phyloP scores from a whole-genome alignment of 2,797 vertebrate genomes.

The Syndactyla subalaris region DNA sequence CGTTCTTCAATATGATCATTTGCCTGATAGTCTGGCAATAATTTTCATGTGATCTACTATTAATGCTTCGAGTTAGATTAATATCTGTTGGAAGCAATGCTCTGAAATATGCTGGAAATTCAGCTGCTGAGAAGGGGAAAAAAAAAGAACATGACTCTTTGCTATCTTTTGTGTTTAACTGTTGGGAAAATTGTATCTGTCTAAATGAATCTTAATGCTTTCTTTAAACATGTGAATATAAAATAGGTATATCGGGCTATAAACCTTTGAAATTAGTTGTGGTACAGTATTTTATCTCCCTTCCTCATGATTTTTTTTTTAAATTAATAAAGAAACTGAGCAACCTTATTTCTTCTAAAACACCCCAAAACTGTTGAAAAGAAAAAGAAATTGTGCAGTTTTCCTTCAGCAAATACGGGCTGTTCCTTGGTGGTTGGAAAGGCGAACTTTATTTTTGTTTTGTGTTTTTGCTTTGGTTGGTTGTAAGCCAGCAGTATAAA shows the following conservation, averaged over 20 bases:
- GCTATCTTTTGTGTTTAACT: neutral
- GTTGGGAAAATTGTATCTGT: neutral
- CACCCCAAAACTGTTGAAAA: neutral
- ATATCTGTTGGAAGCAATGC: neutral
- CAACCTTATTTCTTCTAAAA: neutral
- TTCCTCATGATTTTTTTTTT: neutral
- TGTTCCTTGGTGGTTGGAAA: neutral
- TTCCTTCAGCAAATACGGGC: neutral
- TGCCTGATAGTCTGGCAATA: neutral
- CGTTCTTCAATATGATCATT: neutral
- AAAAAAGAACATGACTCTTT: neutral
- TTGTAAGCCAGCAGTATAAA: constrained; percentile 18
- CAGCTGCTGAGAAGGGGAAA: neutral
- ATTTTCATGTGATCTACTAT: neutral
- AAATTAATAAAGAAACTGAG: neutral
- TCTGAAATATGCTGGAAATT: neutral
- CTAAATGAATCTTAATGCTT: neutral
- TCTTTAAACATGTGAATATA: neutral
- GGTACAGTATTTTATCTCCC: neutral
- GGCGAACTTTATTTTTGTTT: neutral
- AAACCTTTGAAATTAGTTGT: neutral
- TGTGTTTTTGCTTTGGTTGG: constrained; percentile 49
- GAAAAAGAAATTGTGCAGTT: neutral
- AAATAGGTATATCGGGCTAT: neutral
- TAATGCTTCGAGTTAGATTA: neutral